A percentile compares a stretch with the other conserved stretches of the same genome.
phyloP scores from a whole-genome alignment of 2,113 vertebrate genomes.

The Neolamprologus caudopunctatus region DNA sequence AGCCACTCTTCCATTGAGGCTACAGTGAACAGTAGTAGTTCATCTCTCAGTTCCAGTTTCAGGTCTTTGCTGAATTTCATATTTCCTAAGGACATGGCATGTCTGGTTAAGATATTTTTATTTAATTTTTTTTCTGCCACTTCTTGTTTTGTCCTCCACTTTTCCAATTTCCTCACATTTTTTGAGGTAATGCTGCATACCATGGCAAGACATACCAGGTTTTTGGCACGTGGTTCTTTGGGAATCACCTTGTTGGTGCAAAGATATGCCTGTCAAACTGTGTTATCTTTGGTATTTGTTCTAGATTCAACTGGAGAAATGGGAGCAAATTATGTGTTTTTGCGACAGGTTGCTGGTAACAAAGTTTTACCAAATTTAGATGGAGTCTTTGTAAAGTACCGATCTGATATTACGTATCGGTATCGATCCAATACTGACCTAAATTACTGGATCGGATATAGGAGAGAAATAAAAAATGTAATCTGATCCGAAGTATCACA shows the following conservation, averaged over 20 bases:
- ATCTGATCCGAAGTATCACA: not conserved
- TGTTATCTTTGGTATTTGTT: not conserved
- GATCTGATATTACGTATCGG: not conserved
- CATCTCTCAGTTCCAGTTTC: not conserved
- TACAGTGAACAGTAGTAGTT: not conserved
- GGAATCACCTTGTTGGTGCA: not conserved
- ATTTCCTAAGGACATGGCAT: not conserved
- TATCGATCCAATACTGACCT: not conserved
- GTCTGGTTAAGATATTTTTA: not conserved
- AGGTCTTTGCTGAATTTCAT: not conserved
- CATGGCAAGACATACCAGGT: not conserved
- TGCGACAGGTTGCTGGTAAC: not conserved
- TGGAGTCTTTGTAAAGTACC: not conserved
- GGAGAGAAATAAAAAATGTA: not conserved
- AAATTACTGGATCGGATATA: not conserved
- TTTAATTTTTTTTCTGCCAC: not conserved
- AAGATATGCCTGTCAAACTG: not conserved
- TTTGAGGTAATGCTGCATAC: not conserved
- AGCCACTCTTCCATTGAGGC: not conserved
- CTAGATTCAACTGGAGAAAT: not conserved
- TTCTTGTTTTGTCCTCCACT: not conserved
- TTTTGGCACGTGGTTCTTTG: not conserved
- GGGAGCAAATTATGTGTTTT: not conserved
- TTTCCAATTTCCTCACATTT: not conserved
- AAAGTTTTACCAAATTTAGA: not conserved